These are phyloP conservation scores for Drosophila tropicalis DNA, from an alignment of 1,140 invertebrate species.

Conservation along the genomic window DNA sequence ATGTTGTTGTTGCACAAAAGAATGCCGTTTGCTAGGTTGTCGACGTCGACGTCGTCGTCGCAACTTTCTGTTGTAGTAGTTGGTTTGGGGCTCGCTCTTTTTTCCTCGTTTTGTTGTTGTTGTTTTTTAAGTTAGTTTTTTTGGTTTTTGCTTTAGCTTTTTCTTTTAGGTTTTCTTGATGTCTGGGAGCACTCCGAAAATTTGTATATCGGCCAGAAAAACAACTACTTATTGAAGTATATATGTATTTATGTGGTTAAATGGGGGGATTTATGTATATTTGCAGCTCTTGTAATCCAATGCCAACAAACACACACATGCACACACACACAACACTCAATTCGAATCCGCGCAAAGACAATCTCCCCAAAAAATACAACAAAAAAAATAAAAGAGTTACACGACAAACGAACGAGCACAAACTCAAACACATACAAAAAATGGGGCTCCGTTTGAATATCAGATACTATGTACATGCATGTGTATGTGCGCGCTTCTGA, in stretches of 20 bases:
- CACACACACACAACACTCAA: constrained; percentile 40
- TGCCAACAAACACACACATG: constrained; percentile 41
- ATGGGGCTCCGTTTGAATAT: constrained; percentile 40
- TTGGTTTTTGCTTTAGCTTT: constrained; percentile 49
- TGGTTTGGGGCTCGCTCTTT: constrained; percentile 41
- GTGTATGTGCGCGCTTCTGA: constrained; percentile 32
- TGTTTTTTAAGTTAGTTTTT: constrained; percentile 18
- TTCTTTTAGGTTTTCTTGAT: constrained; percentile 46
- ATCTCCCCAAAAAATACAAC: constrained; percentile 40
- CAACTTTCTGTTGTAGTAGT: constrained; percentile 50
- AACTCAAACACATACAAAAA: constrained; percentile 17
- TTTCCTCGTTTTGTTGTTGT: constrained; percentile 20
- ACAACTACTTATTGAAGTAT: constrained; percentile 3
- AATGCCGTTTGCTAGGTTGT: constrained; percentile 82
- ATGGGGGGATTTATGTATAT: background rate
- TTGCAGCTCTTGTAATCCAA: constrained; percentile 50
- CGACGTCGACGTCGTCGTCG: constrained; percentile 57
- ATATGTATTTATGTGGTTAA: background rate
- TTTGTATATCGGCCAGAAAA: too few relatives aligned
- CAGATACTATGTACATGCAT: background rate
- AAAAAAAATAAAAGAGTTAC: constrained; percentile 49
- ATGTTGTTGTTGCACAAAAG: constrained; percentile 80
- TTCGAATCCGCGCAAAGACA: constrained; percentile 39
- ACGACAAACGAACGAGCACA: constrained; percentile 14
- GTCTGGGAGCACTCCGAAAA: constrained; percentile 5